Conservation (phyloP, 2,888 invertebrate species). For the Scrobipalpa costella region DNA sequence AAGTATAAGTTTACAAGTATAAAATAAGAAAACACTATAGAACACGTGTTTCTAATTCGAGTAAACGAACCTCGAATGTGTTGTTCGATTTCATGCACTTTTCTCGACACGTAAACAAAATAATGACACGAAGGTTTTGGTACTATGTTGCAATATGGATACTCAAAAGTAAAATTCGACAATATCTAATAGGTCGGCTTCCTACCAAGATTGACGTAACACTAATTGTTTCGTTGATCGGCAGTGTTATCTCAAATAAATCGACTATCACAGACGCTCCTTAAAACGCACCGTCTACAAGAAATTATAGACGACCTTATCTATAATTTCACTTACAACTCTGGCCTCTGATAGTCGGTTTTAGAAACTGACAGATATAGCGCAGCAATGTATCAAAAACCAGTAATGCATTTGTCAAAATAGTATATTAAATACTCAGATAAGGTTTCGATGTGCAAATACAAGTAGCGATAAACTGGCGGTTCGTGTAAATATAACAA, state of each 20-base stretch:
- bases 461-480: conserved; percentile 41
- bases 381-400: background rate
- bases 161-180: background rate
- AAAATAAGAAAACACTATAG: no score
- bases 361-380: background rate
- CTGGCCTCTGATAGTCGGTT: background rate
- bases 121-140: background rate
- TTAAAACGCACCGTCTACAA: conserved; percentile 3
- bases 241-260: conserved; percentile 25
- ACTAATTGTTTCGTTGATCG: conserved; percentile 30
- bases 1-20: background rate
- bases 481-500: conserved; percentile 4
- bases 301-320: background rate
- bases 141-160: background rate
- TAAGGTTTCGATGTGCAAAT: conserved; percentile 46
- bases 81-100: background rate
- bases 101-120: background rate
- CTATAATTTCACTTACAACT: conserved; percentile 3
- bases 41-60: background rate
- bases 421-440: conserved; percentile 24
- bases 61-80: background rate
- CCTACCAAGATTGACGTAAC: conserved; percentile 24
- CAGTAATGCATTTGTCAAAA: conserved; percentile 1
- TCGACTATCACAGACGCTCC: conserved; percentile 19
- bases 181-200: conserved; percentile 20